Conservation (phyloP, 2,797 vertebrate genomes). For the Chaenodraco wilsoni region DNA sequence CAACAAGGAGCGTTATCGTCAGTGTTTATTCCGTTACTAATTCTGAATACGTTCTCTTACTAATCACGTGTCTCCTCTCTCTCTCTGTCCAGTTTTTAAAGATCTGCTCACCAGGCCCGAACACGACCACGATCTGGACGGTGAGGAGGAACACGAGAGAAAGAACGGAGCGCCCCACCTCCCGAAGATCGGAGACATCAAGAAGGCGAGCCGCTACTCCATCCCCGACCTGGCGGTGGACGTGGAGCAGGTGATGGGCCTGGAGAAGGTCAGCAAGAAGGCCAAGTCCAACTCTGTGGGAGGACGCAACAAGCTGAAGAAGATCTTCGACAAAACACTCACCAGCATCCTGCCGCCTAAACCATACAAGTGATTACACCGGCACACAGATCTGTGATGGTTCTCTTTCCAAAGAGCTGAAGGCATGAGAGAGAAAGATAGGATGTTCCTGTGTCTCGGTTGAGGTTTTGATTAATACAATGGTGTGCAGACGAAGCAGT, state of each 20-base stretch:
- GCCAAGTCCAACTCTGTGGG: conserved; percentile 95
- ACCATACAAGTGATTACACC: conserved; percentile 92
- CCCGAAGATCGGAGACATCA: conserved; percentile 99
- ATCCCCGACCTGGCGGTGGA: conserved; percentile 98
- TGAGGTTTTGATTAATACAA: not conserved
- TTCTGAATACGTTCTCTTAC: not conserved
- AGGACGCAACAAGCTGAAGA: conserved; percentile 97
- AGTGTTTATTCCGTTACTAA: not conserved
- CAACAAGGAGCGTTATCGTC: no score
- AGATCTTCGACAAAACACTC: conserved; percentile 98
- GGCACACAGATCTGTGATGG: not conserved
- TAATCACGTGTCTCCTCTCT: not conserved
- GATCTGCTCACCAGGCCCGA: conserved; percentile 94
- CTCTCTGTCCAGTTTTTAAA: conserved; percentile 90
- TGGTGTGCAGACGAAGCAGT: not conserved
- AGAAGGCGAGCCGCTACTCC: conserved; percentile 96
- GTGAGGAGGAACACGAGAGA: conserved; percentile 90
- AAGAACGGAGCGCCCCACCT: conserved; percentile 96
- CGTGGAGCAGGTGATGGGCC: conserved; percentile 96
- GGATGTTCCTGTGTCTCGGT: no score
- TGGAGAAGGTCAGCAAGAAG: conserved; percentile 98
- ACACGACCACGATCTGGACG: conserved; percentile 86
- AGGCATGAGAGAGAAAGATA: not conserved
- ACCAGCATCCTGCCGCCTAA: conserved; percentile 99
- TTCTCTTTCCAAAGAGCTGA: not conserved